Evolutionary conservation across 2,797 vertebrate genomes (phyloP).

Genomic region (Myripristis jacobus): DNA sequence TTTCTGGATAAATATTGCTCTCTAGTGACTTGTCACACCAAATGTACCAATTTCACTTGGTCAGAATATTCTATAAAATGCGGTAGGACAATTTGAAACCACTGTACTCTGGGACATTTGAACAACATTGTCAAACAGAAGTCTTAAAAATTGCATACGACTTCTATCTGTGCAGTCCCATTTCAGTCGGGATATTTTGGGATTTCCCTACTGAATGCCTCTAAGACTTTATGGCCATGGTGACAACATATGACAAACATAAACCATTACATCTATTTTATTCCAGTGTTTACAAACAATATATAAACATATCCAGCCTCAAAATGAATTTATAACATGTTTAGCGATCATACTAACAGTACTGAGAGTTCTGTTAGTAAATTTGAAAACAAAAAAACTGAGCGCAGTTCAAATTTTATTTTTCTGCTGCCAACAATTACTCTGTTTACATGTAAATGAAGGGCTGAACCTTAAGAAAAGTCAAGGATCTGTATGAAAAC

Average conservation of each 20-base stretch:
- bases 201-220: not conserved
- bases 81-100: not conserved
- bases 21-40: conserved; percentile 16
- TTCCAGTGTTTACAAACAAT: conserved; percentile 37
- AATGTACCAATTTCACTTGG: not conserved
- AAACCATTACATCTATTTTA: conserved; percentile 51
- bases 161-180: too few species aligned
- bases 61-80: too few species aligned
- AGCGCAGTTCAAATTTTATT: conserved; percentile 44
- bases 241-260: not conserved
- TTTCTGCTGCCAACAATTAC: not conserved
- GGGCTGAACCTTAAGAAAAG: not conserved
- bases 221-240: not conserved
- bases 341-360: conserved; percentile 21
- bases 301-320: conserved; percentile 46
- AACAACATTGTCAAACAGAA: too few species aligned
- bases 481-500: not conserved
- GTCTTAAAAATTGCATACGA: too few species aligned
- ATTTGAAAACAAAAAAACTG: conserved; percentile 2
- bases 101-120: not conserved
- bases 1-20: not conserved
- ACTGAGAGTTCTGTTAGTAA: not conserved
- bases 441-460: conserved; percentile 2
- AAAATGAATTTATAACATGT: conserved; percentile 43
- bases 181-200: too few species aligned